Conservation (phyloP, 2,113 vertebrate species). For the Capreolus pygargus region DNA sequence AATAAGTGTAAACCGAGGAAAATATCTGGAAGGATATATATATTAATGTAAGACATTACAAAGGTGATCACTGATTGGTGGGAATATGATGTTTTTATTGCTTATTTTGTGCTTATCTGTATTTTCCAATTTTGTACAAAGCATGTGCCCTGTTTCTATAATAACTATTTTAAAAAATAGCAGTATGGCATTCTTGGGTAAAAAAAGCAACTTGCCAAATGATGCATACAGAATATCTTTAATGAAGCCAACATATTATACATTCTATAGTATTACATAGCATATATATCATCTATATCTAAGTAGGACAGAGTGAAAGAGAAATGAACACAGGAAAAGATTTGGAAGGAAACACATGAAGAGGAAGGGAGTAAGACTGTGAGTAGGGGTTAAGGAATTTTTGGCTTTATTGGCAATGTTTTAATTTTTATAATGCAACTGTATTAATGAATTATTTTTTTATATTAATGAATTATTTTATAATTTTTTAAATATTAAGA, state of each 20-base stretch:
- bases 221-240: not conserved
- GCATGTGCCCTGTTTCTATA: not conserved
- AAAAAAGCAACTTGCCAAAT: conserved; percentile 28
- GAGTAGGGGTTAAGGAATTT: not conserved
- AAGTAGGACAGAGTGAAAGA: not conserved
- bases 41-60: not conserved
- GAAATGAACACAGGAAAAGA: not conserved
- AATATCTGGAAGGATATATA: not conserved
- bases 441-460: not conserved
- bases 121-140: conserved; percentile 47
- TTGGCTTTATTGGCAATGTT: not conserved
- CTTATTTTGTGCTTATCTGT: conserved; percentile 6
- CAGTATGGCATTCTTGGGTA: not conserved
- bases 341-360: conserved; percentile 6
- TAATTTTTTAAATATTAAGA: not conserved
- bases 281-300: not conserved
- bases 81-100: not conserved
- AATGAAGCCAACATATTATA: conserved; percentile 31
- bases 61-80: not conserved
- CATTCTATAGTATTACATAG: not conserved
- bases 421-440: not conserved
- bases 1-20: not conserved
- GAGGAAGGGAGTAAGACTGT: not conserved
- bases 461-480: not conserved
- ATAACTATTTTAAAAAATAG: not conserved